A percentile compares a stretch with the other conserved stretches of the same genome.
Conservation (phyloP, 2,113 vertebrate species). For the Heliornis fulica region DNA sequence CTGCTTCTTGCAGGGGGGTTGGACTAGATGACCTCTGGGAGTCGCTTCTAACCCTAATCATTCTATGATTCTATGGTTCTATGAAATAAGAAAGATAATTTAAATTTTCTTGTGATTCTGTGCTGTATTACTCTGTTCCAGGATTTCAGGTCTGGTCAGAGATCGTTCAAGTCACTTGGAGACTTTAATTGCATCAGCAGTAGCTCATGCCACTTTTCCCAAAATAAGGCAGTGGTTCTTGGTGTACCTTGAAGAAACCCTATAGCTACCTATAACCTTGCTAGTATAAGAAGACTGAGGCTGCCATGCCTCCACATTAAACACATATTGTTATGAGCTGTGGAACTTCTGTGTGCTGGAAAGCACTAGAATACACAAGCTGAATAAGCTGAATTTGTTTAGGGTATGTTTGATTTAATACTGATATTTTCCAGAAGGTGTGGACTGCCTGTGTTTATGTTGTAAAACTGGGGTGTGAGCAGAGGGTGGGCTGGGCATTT, state of each 20-base stretch:
- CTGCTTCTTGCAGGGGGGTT: no score
- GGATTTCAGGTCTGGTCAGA: not conserved
- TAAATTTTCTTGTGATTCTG: not conserved
- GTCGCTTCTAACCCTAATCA: no score
- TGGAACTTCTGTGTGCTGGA: not conserved
- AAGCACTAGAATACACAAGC: not conserved
- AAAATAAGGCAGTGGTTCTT: not conserved
- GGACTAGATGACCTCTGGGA: no score
- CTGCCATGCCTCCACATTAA: not conserved
- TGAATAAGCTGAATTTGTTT: not conserved
- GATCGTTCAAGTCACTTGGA: not conserved
- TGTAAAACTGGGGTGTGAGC: not conserved
- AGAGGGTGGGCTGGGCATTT: not conserved
- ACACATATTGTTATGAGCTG: not conserved
- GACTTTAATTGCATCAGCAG: not conserved
- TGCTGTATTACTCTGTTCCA: not conserved
- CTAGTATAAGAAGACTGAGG: not conserved
- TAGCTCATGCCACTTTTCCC: not conserved
- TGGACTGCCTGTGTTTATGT: rapidly evolving
- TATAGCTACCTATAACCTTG: not conserved
- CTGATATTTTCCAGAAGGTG: not conserved
- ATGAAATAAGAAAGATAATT: not conserved
- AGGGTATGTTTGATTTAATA: not conserved
- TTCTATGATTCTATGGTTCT: no score
- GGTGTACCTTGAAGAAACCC: not conserved